These are phyloP conservation scores for Carduelis carduelis DNA, from an alignment of 2,797 vertebrate species.

Conservation along the genomic window DNA sequence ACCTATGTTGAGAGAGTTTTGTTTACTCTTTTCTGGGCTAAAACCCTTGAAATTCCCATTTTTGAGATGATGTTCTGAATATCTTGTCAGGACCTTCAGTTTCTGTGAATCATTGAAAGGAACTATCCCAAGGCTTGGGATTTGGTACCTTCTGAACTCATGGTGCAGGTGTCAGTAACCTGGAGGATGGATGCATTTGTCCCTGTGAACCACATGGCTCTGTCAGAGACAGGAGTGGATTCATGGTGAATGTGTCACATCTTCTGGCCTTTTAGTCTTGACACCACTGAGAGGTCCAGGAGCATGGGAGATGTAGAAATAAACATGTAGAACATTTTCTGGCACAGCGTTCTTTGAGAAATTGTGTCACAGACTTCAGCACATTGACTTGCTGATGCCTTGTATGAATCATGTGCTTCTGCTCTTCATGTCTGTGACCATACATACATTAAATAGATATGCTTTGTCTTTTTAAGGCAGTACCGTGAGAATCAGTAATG, in stretches of 20 bases:
- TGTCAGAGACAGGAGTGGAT: not conserved
- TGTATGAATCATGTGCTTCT: not conserved
- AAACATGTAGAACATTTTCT: not conserved
- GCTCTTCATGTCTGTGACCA: not conserved
- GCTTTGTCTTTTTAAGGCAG: constrained; percentile 1
- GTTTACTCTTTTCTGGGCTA: not conserved
- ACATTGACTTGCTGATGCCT: constrained; percentile 22
- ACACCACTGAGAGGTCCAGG: not conserved
- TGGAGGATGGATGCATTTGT: not conserved
- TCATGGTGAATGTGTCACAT: not conserved
- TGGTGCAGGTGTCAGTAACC: not conserved
- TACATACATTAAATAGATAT: not conserved
- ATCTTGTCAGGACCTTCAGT: not conserved
- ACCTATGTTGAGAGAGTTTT: not conserved
- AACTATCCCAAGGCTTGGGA: not conserved
- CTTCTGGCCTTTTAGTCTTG: not conserved
- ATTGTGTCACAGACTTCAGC: constrained; percentile 1
- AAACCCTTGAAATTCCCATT: not conserved
- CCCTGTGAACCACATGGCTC: not conserved
- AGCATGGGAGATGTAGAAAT: not conserved
- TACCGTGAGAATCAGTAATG: not conserved
- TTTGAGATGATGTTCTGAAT: not conserved
- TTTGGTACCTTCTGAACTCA: not conserved
- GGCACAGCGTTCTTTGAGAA: not conserved
- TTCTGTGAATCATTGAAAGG: not conserved